Evolutionary conservation across 35 echinoderm and acorn worm species (phyloP), one percentile per base, ranked within the genome.

Genomic region (Apostichopus californicus): DNA sequence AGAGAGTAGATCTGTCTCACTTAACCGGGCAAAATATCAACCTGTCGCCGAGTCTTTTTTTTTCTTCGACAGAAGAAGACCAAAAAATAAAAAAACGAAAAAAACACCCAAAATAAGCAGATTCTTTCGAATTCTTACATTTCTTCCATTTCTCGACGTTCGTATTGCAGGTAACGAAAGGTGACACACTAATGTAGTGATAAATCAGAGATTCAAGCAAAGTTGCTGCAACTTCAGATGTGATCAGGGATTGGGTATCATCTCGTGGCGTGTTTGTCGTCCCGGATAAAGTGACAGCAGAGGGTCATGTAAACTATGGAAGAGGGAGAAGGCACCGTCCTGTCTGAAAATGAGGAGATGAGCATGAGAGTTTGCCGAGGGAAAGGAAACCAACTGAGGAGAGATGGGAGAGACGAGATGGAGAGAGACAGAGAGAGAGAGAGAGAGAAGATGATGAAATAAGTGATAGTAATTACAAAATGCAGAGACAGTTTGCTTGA

Each of bases 131-230:
- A 1, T 46, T 46, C 34, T 68, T 9, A 68, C 64, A 9, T 68
- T 11, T 68, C 64, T 68, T 14, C 64, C 71, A 61, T 61, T 75
- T 18, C 17, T 75, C n/a, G 71, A 75, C 71, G 3, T 75, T 8
- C 57, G 22, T 59, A 22, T 85, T 58, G 5, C 81, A 85, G 81
- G 81, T 85, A 85, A 85, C 81, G 17, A 85, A 85, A 85, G 81
- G 81, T 58, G 81, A 85, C 81, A 85, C 81, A 9, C 81, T 85
- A 60, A 85, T 85, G 81, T 85, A 85, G 81, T 58, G 54, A 85
- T 55, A 56, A 85, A 83, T 83, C 80, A 55, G 54, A 55, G 9
- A 18, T 12, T 58, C 15, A 75, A 75, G 14, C 71, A 75, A 75
- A 75, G n/a, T 75, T 13, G 71, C 71, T n/a, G 3, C 71, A 6